Base-by-base conservation (phyloP, 2,113 vertebrate species). In the Stercorarius parasiticus region DNA sequence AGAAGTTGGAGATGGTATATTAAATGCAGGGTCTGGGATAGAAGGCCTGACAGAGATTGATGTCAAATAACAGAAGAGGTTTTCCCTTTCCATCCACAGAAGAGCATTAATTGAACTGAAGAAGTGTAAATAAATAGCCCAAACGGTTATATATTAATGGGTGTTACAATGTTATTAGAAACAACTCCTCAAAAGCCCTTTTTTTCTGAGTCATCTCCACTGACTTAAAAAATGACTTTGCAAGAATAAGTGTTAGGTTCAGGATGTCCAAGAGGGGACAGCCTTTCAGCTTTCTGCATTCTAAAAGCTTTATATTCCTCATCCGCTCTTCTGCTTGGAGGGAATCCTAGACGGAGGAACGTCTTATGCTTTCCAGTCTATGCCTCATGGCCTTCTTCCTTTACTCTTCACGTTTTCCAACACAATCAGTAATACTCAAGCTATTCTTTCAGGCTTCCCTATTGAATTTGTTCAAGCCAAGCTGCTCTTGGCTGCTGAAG, bases 251-350 rank as follows among this genome's bases (percentile, higher is more conserved):
- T 1, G 0, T 61, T 73, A 47, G 20, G 20, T 91, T 87, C 83
- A 89, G 58, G 62, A 62, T 3, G 4, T 82, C 45, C 36, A 91
- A 72, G 77, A 82, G 15, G 16, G 20, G 47, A 84, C 16, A 74
- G 38, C 10, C 19, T 72, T 91, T 84, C 61, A 91, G 61, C 74
- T 94, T 82, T 73, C 53, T 91, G 25, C 49, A 53, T 85, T 82
- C 25, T 91, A 58, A 82, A 95, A 82, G 32, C 70, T 91, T 91
- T 94, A 27, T 89, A 69, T 94, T 92, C 56, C 73, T 96, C 38
- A 85, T 20, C 29, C 62, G 16, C n/a, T 89, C 26, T 91, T 90
- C 27, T 87, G 49, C 81, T 89, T 95, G 73, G 58, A 95, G 77
- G 42, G 12, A 95, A 65, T 93, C 53, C 0, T 29, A 85, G 70